Base-by-base conservation (phyloP, 2,888 invertebrate genomes). In the Hoplodrina blanda region DNA sequence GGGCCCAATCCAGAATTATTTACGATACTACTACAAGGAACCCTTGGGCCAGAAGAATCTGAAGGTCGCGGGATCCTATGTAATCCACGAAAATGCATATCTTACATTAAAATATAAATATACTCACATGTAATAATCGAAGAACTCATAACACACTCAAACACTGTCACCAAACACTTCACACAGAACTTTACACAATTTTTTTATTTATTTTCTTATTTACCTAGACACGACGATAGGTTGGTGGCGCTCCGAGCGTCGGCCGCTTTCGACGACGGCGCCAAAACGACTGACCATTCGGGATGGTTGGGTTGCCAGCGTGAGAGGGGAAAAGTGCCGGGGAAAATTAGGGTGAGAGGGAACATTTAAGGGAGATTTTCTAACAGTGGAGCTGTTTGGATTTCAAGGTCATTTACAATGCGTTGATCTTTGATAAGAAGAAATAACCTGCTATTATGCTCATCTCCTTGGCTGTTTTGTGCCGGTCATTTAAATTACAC, bases 201-300 rank as follows among this genome's bases (percentile, higher is more conserved):
- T 75, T 81, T 80, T 79, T 86, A 81, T 85, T 82, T 84, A 78
- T 84, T 83, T 85, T 87, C 84, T 84, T 88, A 83, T 81, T 84
- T 81, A 46, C 17, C 46, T 46, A 83, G 59, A 88, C 84, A 87
- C 92, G 92, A 91, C 76, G 85, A 81, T 75, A 82, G 80, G 52
- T 53, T 17, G 25, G 30, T 69, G 56, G 78, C 76, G 76, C 69
- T 50, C 68, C 60, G 73, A 65, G 82, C 84, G 88, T 77, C 92
- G 91, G 82, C 88, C 91, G 91, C 82, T 74, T 90, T 79, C 81
- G 69, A 69, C 88, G 85, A 87, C 89, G 91, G 91, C 94, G 93
- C 92, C 91, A 90, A 91, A 92, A 88, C 88, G 87, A 94, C 95
- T 95, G 92, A 90, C 92, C 90, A 85, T 78, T 87, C 84, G 85